Evolutionary conservation across 2,797 vertebrate genomes (phyloP), one percentile per base, ranked within the genome.

Genomic region (Sciaenops ocellatus): DNA sequence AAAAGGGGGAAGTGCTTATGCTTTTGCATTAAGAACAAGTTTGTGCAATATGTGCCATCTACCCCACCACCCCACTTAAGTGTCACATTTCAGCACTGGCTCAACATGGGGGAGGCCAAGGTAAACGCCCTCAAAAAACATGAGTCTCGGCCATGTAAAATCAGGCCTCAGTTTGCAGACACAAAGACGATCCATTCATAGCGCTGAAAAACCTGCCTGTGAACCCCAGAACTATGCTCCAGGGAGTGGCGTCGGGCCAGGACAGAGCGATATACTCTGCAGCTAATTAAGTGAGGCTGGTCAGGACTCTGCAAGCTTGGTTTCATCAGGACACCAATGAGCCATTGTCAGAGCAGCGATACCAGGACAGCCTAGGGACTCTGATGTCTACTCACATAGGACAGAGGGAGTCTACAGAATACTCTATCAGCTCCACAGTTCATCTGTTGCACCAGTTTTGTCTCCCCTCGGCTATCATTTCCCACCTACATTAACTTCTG

Each of bases 101-200:
- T 93, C 91, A 69, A 90, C 85, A 85, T 69, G 82, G 87, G 86
- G 90, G 92, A 91, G 91, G 93, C 93, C 93, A 93, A 94, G 90
- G 94, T 93, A 95, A 95, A 95, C 92, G 90, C 91, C 91, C 90
- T 92, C 91, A 80, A 87, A 94, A 93, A 94, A 95, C 93, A 94
- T 59, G 87, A 91, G 93, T 93, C 92, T 83, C 82, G 52, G 92
- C 93, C 91, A 87, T 94, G 93, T 94, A 93, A 95, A 94, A 95
- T 93, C 92, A 92, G 92, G 89, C 93, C 91, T 94, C 93, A 95
- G 95, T 95, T 81, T 86, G 89, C 91, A 94, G 93, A 94, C 94
- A 96, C 95, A 96, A 95, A 96, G 95, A 93, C 92, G 85, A 93
- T 84, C 93, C 94, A 95, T 95, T 96, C 95, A 95, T 94, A 74